These are phyloP conservation scores for Heterodera filipjevi DNA, from an alignment of 2,888 invertebrate genomes.

Conservation along the genomic window DNA sequence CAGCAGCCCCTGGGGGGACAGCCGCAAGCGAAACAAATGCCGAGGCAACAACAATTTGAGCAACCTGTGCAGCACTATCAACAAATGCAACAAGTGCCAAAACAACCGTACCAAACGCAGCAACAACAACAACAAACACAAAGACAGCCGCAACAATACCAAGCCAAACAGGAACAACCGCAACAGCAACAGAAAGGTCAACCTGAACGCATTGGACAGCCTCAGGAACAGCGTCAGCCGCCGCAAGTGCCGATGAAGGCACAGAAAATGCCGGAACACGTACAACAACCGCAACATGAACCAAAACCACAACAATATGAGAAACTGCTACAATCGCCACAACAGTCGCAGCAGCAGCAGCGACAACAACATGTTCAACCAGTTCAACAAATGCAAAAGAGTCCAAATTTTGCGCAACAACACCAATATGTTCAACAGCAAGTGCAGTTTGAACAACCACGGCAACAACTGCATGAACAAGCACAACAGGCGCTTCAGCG, in stretches of 20 bases:
- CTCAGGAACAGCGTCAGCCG: conserved; percentile 11
- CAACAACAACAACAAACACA: no score
- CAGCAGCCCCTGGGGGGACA: conserved; percentile 4
- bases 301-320: neutral
- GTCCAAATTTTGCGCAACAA: conserved; percentile 18
- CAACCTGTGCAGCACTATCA: neutral
- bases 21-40: conserved; percentile 22
- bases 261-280: conserved; percentile 14
- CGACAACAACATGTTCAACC: neutral
- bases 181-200: neutral
- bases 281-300: conserved; percentile 14
- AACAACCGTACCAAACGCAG: no score
- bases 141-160: conserved; percentile 6
- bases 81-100: conserved; percentile 13
- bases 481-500: neutral
- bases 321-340: neutral
- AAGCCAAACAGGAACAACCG: neutral
- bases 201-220: conserved; percentile 10
- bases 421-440: conserved; percentile 28
- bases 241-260: conserved; percentile 11
- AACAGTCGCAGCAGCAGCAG: no score
- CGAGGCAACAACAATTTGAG: conserved; percentile 5
- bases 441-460: conserved; percentile 25
- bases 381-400: neutral
- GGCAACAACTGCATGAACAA: conserved; percentile 27